Conservation (phyloP, 2,797 vertebrate genomes). For the Diplodus puntazzo region DNA sequence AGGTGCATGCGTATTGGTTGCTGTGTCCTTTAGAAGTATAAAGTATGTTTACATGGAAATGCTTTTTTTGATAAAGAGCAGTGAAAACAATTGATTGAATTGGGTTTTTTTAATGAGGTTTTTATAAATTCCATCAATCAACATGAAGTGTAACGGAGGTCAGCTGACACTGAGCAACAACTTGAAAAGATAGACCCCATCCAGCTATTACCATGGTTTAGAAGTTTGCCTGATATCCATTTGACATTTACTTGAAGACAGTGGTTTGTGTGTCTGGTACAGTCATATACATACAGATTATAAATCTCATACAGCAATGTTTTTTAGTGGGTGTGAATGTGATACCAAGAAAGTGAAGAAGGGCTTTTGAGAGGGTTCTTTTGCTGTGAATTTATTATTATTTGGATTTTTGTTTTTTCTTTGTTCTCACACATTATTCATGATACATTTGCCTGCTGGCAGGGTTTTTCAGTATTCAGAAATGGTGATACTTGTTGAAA, state of each 20-base stretch:
- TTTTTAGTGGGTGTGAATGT: not conserved
- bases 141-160: not conserved
- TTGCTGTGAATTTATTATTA: too few relatives aligned
- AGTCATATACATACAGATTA: not conserved
- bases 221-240: not conserved
- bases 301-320: not conserved
- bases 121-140: too few relatives aligned
- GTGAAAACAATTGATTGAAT: not conserved
- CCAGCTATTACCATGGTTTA: too few relatives aligned
- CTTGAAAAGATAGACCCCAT: too few relatives aligned
- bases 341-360: too few relatives aligned
- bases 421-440: not conserved
- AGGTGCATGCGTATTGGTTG: conserved; percentile 16
- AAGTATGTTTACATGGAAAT: not conserved
- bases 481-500: not conserved
- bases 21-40: not conserved
- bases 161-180: not conserved
- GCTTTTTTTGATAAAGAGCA: not conserved
- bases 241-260: not conserved
- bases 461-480: not conserved
- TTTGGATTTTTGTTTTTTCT: not conserved
- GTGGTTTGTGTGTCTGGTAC: not conserved
- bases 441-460: not conserved
- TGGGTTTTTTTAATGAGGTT: not conserved
- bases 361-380: too few relatives aligned